Evolutionary conservation across 2,888 invertebrate species (phyloP).

Genomic region (Agriotes lineatus): DNA sequence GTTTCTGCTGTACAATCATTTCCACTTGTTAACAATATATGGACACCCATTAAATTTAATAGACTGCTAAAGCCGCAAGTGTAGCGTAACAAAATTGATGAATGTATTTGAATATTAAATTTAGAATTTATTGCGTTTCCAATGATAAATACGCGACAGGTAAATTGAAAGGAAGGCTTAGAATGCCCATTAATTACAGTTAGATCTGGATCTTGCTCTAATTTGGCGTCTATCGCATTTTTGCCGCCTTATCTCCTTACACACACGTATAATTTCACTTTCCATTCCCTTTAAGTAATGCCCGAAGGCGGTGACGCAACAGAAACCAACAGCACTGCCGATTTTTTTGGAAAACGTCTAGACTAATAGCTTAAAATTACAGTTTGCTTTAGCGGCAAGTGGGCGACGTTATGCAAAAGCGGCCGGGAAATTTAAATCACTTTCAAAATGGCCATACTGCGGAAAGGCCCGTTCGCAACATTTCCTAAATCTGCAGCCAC

Average conservation of each 20-base stretch:
- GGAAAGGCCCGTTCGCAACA: neutral
- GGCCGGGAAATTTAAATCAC: no score
- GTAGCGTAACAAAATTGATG: slow-evolving; percentile 17
- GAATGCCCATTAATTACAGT: slow-evolving; percentile 13
- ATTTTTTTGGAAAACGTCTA: no score
- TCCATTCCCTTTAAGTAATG: neutral
- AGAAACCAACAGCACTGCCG: no score
- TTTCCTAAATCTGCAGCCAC: neutral
- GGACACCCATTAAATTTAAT: no score
- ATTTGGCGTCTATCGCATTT: slow-evolving; percentile 9
- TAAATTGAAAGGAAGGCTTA: slow-evolving; percentile 12
- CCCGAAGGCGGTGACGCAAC: no score
- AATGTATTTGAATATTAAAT: slow-evolving; percentile 20
- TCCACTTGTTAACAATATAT: no score
- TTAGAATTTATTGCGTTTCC: slow-evolving; percentile 5
- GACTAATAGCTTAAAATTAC: no score
- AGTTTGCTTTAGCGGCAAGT: no score
- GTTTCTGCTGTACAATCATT: neutral
- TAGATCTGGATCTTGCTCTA: slow-evolving; percentile 8
- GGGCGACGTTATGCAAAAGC: no score
- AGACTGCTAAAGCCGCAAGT: neutral
- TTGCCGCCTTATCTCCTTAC: neutral
- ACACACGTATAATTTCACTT: neutral
- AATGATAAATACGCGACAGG: slow-evolving; percentile 20
- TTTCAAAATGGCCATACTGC: no score